Percentiles rank a stretch among this genome's conserved stretches.
Evolutionary conservation across 2,113 vertebrate species (phyloP).

Genomic region (Probosciger aterrimus): DNA sequence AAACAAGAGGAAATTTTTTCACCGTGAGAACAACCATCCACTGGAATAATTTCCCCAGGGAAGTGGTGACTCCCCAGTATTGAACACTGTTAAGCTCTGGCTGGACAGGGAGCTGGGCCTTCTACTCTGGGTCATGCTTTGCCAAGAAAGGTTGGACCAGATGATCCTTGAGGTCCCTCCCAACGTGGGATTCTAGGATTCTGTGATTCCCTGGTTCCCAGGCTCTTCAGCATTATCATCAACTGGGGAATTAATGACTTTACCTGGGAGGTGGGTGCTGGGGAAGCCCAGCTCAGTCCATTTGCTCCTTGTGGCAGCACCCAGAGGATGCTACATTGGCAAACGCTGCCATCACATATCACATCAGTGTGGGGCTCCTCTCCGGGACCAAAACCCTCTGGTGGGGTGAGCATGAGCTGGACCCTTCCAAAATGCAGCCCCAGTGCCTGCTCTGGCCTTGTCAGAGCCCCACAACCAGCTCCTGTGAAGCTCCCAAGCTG

Average conservation of each 20-base stretch:
- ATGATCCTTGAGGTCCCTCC: not conserved
- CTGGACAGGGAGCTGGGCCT: not conserved
- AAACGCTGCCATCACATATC: rapidly evolving
- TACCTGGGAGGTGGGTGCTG: not conserved
- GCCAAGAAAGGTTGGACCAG: not conserved
- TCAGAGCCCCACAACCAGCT: not conserved
- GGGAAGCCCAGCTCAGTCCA: not conserved
- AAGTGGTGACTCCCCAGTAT: not conserved
- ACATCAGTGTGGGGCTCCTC: not conserved
- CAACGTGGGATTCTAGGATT: not conserved
- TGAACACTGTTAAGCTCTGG: not conserved
- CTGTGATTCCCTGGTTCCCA: not conserved
- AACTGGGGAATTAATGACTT: not conserved
- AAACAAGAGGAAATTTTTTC: not conserved
- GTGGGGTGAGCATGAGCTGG: not conserved
- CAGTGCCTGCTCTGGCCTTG: not conserved
- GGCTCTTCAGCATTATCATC: not conserved
- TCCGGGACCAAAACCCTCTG: rapidly evolving
- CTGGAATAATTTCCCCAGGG: not conserved
- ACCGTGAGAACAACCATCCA: not conserved
- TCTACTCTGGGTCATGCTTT: not conserved
- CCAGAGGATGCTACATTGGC: not conserved
- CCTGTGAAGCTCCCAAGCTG: not conserved
- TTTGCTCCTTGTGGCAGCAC: not conserved
- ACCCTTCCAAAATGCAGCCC: not conserved